phyloP scores from a whole-genome alignment of 2,797 vertebrate genomes.

The Rhinichthys osculus region DNA sequence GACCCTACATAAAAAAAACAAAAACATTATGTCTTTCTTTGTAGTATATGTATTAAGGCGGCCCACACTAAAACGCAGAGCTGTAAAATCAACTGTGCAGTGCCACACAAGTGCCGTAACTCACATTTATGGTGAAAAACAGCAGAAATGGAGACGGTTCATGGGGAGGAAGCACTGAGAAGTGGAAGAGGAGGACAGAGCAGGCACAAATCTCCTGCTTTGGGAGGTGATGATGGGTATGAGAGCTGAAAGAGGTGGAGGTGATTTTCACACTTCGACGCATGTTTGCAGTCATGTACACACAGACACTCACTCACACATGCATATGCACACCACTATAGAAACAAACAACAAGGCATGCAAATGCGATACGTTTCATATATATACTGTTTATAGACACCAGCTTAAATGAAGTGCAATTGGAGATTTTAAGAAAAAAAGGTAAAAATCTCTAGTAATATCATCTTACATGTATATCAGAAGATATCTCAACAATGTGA shows the following conservation, averaged over 20 bases:
- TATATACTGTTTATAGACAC: neutral
- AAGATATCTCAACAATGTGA: neutral
- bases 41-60: neutral
- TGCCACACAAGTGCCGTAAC: slow-evolving; percentile 14
- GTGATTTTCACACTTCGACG: slow-evolving; percentile 38
- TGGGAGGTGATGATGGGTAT: slow-evolving; percentile 38
- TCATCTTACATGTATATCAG: neutral
- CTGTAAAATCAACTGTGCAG: slow-evolving; percentile 5
- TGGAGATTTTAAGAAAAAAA: neutral
- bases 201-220: slow-evolving; percentile 44
- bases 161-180: slow-evolving; percentile 15
- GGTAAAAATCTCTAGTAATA: neutral
- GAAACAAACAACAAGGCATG: neutral
- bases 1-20: too few relatives aligned
- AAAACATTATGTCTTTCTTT: neutral
- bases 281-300: slow-evolving; percentile 29
- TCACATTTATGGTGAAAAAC: slow-evolving; percentile 27
- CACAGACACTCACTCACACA: slow-evolving; percentile 13
- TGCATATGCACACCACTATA: neutral
- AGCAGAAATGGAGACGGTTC: slow-evolving; percentile 14
- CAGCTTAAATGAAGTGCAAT: neutral
- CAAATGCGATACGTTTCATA: neutral
- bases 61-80: neutral
- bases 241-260: slow-evolving; percentile 20
- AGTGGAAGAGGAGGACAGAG: slow-evolving; percentile 20